These are phyloP conservation scores for Scotopteryx bipunctaria DNA, from an alignment of 2,888 invertebrate genomes.

Conservation along the genomic window DNA sequence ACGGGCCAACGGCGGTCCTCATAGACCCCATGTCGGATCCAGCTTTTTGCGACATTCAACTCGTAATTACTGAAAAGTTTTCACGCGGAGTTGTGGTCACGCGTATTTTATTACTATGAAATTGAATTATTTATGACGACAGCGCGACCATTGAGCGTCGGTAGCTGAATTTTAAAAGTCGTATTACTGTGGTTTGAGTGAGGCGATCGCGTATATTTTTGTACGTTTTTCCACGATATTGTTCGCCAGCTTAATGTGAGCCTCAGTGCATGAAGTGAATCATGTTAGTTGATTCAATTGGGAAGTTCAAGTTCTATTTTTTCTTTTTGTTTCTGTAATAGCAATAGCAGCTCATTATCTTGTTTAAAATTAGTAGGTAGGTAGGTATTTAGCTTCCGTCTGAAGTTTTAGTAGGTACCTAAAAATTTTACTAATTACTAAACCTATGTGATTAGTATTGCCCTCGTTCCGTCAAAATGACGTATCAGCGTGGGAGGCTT, in stretches of 20 bases:
- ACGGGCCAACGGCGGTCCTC: conserved; percentile 22
- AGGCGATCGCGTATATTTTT: conserved; percentile 50
- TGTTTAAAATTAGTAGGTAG: too few species aligned
- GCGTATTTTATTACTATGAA: conserved; percentile 83
- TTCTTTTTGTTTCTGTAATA: not conserved
- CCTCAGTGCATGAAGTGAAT: not conserved
- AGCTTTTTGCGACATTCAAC: conserved; percentile 81
- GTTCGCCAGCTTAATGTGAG: not conserved
- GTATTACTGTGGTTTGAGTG: conserved; percentile 50
- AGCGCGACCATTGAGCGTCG: conserved; percentile 73
- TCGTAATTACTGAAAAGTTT: conserved; percentile 83
- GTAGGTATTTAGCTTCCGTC: too few species aligned
- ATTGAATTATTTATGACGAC: conserved; percentile 82
- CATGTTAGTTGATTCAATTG: not conserved
- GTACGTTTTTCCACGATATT: conserved; percentile 36
- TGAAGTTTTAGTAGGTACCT: too few species aligned
- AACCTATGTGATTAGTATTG: conserved; percentile 61
- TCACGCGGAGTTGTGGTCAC: conserved; percentile 79
- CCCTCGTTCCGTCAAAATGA: conserved; percentile 68
- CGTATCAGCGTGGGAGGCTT: conserved; percentile 76
- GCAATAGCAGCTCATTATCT: not conserved
- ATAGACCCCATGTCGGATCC: conserved; percentile 54
- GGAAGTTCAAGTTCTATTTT: not conserved
- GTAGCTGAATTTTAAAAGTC: conserved; percentile 80
- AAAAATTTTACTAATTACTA: conserved; percentile 9